These are phyloP conservation scores for Cololabis saira DNA, from an alignment of 2,113 vertebrate genomes.

Conservation along the genomic window DNA sequence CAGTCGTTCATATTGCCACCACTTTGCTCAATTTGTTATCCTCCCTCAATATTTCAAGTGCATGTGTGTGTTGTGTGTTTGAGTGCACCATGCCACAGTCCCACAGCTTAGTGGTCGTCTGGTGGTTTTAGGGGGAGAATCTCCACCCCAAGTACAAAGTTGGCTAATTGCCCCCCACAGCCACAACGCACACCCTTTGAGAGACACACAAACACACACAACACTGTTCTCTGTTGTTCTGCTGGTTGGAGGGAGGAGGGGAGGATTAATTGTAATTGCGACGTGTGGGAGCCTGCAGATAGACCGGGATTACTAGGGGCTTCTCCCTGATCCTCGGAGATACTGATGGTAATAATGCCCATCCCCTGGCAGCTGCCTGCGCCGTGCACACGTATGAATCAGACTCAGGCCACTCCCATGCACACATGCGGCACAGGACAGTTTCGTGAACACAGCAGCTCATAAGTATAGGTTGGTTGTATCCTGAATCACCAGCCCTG, in stretches of 20 bases:
- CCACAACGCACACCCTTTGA: slow-evolving; percentile 44
- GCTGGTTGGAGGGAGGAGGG: slow-evolving; percentile 57
- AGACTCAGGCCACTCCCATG: slow-evolving; percentile 54
- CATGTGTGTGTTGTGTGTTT: slow-evolving; percentile 32
- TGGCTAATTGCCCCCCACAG: slow-evolving; percentile 71
- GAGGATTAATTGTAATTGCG: slow-evolving; percentile 78
- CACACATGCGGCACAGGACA: slow-evolving; percentile 47
- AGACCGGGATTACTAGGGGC: slow-evolving; percentile 76
- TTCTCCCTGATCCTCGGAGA: slow-evolving; percentile 77
- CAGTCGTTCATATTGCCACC: slow-evolving; percentile 70
- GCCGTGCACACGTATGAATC: slow-evolving; percentile 39
- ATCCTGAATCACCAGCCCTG: slow-evolving; percentile 62
- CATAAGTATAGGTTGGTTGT: slow-evolving; percentile 78
- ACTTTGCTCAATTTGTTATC: slow-evolving; percentile 71
- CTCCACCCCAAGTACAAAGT: slow-evolving; percentile 67
- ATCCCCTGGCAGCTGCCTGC: slow-evolving; percentile 62
- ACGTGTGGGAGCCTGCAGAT: slow-evolving; percentile 76
- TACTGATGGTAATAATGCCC: slow-evolving; percentile 79
- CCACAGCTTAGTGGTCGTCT: slow-evolving; percentile 68
- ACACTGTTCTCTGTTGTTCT: slow-evolving; percentile 54
- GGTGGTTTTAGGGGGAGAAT: slow-evolving; percentile 60
- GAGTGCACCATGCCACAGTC: slow-evolving; percentile 47
- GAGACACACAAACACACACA: slow-evolving; percentile 37
- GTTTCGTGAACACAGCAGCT: slow-evolving; percentile 68
- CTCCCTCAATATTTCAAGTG: slow-evolving; percentile 54